Evolutionary conservation across 2,113 vertebrate genomes (phyloP).

Genomic region (Oncorhynchus masou): DNA sequence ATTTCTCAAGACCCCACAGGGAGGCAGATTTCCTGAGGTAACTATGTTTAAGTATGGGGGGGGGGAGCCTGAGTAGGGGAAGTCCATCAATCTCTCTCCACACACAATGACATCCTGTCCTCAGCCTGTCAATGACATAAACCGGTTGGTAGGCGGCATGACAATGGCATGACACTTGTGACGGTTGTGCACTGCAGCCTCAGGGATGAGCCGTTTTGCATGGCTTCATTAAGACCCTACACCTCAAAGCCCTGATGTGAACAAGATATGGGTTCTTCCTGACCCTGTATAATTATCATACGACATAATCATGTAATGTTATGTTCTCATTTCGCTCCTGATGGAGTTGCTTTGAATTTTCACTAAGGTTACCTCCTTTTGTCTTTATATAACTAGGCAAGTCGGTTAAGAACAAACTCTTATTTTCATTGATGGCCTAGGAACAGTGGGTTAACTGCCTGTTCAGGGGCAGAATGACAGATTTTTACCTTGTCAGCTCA

Average conservation of each 20-base stretch:
- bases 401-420: too few relatives aligned
- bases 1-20: conserved; percentile 1
- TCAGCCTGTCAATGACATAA: neutral
- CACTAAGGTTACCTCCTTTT: conserved; percentile 1
- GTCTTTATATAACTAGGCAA: too few relatives aligned
- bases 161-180: conserved; percentile 9
- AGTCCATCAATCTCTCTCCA: neutral
- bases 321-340: neutral
- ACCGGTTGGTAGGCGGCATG: conserved; percentile 1
- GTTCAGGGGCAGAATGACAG: too few relatives aligned
- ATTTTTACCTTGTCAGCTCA: too few relatives aligned
- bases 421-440: too few relatives aligned
- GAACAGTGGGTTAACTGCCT: too few relatives aligned
- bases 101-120: neutral
- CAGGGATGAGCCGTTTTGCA: conserved; percentile 11
- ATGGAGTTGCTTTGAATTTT: neutral
- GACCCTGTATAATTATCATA: neutral
- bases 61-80: neutral
- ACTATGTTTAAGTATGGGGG: too few relatives aligned
- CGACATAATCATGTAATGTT: neutral
- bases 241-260: neutral
- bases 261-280: neutral
- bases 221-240: neutral
- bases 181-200: neutral
- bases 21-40: neutral